Conservation (phyloP, 2,113 vertebrate species). For the Vimba vimba region DNA sequence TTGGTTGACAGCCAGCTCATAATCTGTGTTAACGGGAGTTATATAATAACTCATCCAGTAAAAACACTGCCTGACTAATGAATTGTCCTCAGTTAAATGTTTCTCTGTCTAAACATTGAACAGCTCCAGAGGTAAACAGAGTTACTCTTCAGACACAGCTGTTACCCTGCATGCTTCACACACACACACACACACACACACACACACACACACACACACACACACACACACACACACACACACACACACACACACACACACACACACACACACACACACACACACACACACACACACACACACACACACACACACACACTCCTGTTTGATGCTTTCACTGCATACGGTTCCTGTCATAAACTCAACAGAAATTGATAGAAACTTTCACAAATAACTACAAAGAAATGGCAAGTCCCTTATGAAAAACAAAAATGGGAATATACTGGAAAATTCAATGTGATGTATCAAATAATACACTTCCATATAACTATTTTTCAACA, state of each 20-base stretch:
- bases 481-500: not conserved
- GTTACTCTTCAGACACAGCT: constrained; percentile 26
- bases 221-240: no score
- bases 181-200: not conserved
- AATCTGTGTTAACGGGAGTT: constrained; percentile 33
- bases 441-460: not conserved
- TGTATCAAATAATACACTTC: no score
- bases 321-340: not conserved
- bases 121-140: constrained; percentile 16
- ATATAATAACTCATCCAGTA: constrained; percentile 20
- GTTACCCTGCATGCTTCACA: not conserved
- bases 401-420: not conserved
- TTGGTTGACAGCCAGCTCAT: constrained; percentile 28
- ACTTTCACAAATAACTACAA: no score
- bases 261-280: not conserved
- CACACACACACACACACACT: no score
- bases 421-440: not conserved
- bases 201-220: no score
- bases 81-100: constrained; percentile 25
- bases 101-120: constrained; percentile 33
- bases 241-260: not conserved
- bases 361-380: no score
- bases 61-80: constrained; percentile 36
- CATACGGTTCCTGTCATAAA: not conserved
- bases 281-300: no score